These are phyloP conservation scores for Cariama cristata DNA, from an alignment of 2,113 vertebrate species.

Conservation along the genomic window DNA sequence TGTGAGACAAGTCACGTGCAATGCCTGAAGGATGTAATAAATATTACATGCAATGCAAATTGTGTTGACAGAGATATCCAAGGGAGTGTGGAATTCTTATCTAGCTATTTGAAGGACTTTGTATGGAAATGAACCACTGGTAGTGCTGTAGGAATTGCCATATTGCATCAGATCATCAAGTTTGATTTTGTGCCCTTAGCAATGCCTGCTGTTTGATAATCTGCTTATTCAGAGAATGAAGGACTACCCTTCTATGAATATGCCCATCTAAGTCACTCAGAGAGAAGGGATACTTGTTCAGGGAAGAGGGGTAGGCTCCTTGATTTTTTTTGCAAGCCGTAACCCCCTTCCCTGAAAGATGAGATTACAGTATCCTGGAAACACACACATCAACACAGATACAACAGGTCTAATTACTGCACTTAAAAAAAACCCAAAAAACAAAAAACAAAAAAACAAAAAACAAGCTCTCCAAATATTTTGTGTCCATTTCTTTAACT, in stretches of 20 bases:
- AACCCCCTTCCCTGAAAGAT: not conserved
- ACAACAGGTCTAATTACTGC: not conserved
- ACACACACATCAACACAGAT: fast-evolving
- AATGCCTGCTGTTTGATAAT: not conserved
- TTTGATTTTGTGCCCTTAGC: slow-evolving; percentile 14
- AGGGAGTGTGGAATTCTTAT: not conserved
- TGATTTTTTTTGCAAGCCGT: not conserved
- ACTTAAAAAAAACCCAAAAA: not conserved
- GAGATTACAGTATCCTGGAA: not conserved
- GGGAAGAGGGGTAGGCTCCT: not conserved
- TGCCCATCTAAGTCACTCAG: not conserved
- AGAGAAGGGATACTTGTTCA: not conserved
- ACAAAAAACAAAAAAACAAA: no score
- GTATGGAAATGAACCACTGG: slow-evolving; percentile 6
- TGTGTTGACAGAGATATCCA: not conserved
- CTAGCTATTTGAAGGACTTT: not conserved
- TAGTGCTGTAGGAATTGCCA: not conserved
- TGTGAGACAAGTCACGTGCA: not conserved
- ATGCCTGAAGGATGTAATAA: slow-evolving; percentile 18
- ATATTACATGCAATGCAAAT: not conserved
- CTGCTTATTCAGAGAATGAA: not conserved
- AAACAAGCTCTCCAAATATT: not conserved
- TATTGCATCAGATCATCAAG: not conserved
- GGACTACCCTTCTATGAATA: not conserved
- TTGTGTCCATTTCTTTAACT: not conserved